These are phyloP conservation scores for Pseudococcus jackbeardsleyi DNA, from an alignment of 2,888 invertebrate species.

Conservation along the genomic window DNA sequence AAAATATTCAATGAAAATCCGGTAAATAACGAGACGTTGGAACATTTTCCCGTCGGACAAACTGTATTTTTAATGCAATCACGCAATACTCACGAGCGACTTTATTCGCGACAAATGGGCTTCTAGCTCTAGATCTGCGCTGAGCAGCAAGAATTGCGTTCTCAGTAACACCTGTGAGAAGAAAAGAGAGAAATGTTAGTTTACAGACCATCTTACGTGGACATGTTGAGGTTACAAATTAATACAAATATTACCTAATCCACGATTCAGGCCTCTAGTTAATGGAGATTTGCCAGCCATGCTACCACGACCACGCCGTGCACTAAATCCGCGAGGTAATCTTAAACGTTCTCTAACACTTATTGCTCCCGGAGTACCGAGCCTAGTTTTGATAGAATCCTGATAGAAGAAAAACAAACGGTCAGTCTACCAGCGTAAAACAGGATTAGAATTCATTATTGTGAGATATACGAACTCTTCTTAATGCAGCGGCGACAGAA, in stretches of 20 bases:
- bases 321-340: conserved; percentile 60
- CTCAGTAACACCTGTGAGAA: not conserved
- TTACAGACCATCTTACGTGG: no score
- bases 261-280: conserved; percentile 48
- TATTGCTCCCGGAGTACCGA: conserved; percentile 57
- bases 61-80: not conserved
- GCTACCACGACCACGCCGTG: conserved; percentile 58
- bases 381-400: conserved; percentile 58
- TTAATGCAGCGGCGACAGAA: conserved; percentile 57
- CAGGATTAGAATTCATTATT: no score
- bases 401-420: conserved; percentile 26
- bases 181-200: no score
- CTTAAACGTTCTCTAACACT: conserved; percentile 59
- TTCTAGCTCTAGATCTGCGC: conserved; percentile 55
- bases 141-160: conserved; percentile 6
- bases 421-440: not conserved
- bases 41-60: not conserved
- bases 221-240: not conserved
- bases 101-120: conserved; percentile 53
- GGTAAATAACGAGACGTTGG: not conserved
- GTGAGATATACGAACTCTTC: conserved; percentile 21
- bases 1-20: conserved; percentile 10
- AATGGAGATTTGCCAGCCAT: conserved; percentile 58
- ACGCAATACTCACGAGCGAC: conserved; percentile 44
- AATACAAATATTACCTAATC: conserved; percentile 7